Evolutionary conservation across 2,113 vertebrate genomes (phyloP).

Genomic region (Ardeotis arabs): DNA sequence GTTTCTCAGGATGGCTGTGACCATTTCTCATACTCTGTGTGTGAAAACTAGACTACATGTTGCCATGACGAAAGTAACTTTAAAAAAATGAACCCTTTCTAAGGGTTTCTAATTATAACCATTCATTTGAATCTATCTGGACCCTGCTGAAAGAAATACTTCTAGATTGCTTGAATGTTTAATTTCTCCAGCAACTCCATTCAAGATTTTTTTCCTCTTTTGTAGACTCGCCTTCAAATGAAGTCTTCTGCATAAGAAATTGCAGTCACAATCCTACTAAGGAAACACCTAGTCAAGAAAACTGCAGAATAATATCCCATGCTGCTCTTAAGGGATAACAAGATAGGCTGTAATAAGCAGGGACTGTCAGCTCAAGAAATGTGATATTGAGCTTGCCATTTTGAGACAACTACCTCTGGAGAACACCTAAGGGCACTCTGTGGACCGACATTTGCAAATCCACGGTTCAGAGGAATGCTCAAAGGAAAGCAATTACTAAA

Average conservation of each 20-base stretch:
- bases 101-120: neutral
- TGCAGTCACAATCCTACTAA: neutral
- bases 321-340: neutral
- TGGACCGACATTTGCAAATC: neutral
- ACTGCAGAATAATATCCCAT: neutral
- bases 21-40: neutral
- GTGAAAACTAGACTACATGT: neutral
- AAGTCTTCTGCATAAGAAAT: neutral
- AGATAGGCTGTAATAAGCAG: neutral
- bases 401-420: neutral
- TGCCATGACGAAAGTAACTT: neutral
- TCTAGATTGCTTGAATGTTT: neutral
- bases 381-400: neutral
- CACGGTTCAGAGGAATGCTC: neutral
- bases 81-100: neutral
- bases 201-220: neutral
- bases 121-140: neutral
- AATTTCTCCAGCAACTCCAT: neutral
- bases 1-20: neutral
- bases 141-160: neutral
- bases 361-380: neutral
- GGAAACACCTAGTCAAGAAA: neutral
- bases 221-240: neutral
- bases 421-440: neutral
- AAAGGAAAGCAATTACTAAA: neutral